A percentile compares a stretch with the other conserved stretches of the same genome.
Conservation (phyloP, 2,113 vertebrate species). For the Sisor rabdophorus region DNA sequence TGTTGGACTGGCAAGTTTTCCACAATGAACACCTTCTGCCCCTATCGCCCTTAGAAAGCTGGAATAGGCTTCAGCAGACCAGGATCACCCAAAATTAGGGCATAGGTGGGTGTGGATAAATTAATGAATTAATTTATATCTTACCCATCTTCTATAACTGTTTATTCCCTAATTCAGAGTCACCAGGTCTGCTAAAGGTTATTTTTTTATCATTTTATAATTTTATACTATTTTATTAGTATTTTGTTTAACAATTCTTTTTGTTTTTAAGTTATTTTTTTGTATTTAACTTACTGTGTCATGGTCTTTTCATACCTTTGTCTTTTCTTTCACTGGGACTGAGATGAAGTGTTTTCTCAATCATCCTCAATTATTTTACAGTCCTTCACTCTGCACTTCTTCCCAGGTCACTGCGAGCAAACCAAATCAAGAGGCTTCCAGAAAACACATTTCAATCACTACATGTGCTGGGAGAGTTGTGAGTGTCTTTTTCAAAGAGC, state of each 20-base stretch:
- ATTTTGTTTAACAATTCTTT: background rate
- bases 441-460: constrained; percentile 76
- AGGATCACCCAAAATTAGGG: no score
- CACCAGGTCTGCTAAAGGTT: no score
- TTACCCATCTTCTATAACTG: no score
- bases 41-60: no score
- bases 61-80: no score
- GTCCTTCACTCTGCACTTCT: background rate
- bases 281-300: background rate
- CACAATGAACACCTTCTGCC: no score
- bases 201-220: no score
- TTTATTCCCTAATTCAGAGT: no score
- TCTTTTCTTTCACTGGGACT: background rate
- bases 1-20: no score
- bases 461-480: constrained; percentile 43
- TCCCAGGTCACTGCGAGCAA: constrained; percentile 70
- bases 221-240: background rate
- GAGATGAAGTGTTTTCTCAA: background rate
- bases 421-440: constrained; percentile 70
- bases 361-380: background rate
- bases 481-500: constrained; percentile 17
- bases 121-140: no score
- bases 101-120: no score
- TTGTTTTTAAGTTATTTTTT: no score
- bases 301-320: background rate